Conservation (phyloP, 2,888 invertebrate species). For the Electrophaes corylata region DNA sequence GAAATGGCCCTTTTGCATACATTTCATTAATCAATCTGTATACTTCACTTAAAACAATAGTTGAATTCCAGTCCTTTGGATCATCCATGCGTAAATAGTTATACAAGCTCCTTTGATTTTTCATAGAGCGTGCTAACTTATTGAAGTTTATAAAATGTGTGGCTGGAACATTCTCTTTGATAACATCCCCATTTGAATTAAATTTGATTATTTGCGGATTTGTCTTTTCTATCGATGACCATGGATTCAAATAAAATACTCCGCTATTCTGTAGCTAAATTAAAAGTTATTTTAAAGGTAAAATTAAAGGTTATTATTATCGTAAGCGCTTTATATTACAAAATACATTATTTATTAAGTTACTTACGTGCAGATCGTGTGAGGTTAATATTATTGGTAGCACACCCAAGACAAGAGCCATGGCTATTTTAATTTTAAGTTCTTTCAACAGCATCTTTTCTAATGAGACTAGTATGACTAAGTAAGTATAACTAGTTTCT, state of each 20-base stretch:
- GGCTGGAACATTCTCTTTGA: conserved; percentile 34
- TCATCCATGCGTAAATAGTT: conserved; percentile 21
- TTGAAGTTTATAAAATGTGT: conserved; percentile 40
- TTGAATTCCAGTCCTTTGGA: conserved; percentile 6
- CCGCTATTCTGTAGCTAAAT: conserved; percentile 47
- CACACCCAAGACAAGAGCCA: conserved; percentile 16
- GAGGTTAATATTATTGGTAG: conserved; percentile 5
- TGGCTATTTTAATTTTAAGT: conserved; percentile 12
- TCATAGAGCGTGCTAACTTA: conserved; percentile 30
- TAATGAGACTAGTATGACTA: conserved; percentile 20
- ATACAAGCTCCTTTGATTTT: background rate
- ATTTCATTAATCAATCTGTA: conserved; percentile 10
- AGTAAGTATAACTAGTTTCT: conserved; percentile 27
- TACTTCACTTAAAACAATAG: conserved; percentile 21
- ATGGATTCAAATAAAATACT: conserved; percentile 57
- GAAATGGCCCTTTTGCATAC: background rate
- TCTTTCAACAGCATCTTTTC: conserved; percentile 7
- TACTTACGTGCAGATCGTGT: conserved; percentile 21
- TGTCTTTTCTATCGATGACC: conserved; percentile 47
- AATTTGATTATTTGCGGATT: conserved; percentile 57
- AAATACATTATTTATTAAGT: background rate
- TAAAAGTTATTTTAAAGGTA: background rate
- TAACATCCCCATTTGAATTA: conserved; percentile 47
- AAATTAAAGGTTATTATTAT: background rate
- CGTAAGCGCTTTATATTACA: background rate